Percentiles rank a stretch among this genome's conserved stretches.
Conservation (phyloP, 2,113 vertebrate species). For the Tor tambroides region DNA sequence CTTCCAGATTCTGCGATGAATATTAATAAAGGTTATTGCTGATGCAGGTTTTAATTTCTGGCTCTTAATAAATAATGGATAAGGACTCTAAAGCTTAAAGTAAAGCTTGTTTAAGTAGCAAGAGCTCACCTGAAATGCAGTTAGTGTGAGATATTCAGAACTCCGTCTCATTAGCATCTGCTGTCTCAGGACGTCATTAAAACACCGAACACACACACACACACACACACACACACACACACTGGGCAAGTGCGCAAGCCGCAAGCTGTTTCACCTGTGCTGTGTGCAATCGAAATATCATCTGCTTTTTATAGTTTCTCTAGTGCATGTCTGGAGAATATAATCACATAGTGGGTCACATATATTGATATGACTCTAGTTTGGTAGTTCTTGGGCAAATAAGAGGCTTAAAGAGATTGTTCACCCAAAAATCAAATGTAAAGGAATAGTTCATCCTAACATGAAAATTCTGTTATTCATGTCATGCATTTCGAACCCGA, state of each 20-base stretch:
- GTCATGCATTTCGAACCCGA: background rate
- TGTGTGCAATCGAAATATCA: background rate
- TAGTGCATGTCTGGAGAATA: background rate
- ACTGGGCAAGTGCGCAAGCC: background rate
- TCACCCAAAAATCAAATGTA: background rate
- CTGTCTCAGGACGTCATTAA: constrained; percentile 42
- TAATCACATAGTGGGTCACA: background rate
- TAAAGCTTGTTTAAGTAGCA: constrained; percentile 38
- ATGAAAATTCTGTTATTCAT: background rate
- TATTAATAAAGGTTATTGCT: constrained; percentile 40
- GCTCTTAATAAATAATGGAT: constrained; percentile 50
- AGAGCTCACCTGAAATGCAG: constrained; percentile 35
- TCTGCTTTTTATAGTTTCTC: constrained; percentile 12
- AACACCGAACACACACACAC: constrained; percentile 13
- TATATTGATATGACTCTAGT: background rate
- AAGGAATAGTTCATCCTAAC: no score
- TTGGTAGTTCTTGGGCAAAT: background rate
- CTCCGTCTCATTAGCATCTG: constrained; percentile 39
- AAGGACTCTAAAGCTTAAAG: constrained; percentile 13
- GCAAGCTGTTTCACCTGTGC: constrained; percentile 25
- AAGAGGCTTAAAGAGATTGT: background rate
- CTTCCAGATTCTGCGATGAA: background rate
- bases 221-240: constrained; percentile 39
- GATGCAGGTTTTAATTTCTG: constrained; percentile 34
- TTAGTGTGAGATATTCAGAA: constrained; percentile 36